Percentiles rank a stretch among this genome's conserved stretches.
Conservation (phyloP, 2,888 invertebrate species). For the Laspeyria flexula region DNA sequence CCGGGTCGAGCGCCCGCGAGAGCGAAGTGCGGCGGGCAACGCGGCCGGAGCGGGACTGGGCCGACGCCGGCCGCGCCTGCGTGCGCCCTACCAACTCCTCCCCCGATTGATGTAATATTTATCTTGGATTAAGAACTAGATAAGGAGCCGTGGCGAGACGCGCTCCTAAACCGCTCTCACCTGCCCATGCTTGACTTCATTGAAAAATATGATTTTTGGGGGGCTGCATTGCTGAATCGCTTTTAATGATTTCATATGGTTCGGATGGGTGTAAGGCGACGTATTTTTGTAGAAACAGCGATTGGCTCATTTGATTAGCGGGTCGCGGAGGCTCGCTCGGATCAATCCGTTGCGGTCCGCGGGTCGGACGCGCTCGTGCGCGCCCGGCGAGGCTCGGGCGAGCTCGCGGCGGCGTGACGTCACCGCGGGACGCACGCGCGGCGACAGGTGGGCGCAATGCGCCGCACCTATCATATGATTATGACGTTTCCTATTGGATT, state of each 20-base stretch:
- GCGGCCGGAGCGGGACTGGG: constrained; percentile 83
- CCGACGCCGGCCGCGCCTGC: constrained; percentile 65
- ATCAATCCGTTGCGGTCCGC: constrained; percentile 74
- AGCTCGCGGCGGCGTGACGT: constrained; percentile 72
- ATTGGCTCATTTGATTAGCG: constrained; percentile 65
- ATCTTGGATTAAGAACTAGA: constrained; percentile 84
- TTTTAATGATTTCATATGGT: constrained; percentile 10
- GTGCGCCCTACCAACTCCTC: constrained; percentile 58
- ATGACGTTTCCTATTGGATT: constrained; percentile 80
- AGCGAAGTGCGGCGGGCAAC: constrained; percentile 75
- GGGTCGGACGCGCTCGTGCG: constrained; percentile 50
- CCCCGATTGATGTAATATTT: constrained; percentile 85
- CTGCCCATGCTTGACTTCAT: constrained; percentile 13
- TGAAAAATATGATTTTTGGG: constrained; percentile 25
- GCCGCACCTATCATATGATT: constrained; percentile 84
- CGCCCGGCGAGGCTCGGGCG: constrained; percentile 54
- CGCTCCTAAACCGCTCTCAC: constrained; percentile 47
- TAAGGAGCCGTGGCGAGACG: constrained; percentile 66
- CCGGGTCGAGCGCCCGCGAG: constrained; percentile 70
- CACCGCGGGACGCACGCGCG: constrained; percentile 82
- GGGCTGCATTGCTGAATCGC: not conserved
- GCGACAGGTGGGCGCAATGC: constrained; percentile 85
- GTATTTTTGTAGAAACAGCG: constrained; percentile 43
- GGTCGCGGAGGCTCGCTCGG: constrained; percentile 59
- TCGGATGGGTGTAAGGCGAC: constrained; percentile 14